Conservation (phyloP, 1,140 invertebrate species). For the Muscidifurax raptorellus region DNA sequence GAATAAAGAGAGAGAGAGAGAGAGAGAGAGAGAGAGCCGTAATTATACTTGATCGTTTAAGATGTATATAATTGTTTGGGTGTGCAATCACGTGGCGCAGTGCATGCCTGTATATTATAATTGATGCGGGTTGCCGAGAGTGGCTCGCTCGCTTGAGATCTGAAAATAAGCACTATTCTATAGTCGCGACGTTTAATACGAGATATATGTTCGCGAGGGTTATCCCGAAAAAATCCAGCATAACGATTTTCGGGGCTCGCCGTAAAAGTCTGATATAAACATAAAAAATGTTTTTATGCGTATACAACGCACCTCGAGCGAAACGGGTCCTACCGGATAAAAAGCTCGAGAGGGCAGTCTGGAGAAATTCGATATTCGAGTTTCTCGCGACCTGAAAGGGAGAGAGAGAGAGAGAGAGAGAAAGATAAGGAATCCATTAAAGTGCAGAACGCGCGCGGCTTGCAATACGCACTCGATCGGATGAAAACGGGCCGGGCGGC, state of each 20-base stretch:
- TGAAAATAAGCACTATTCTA: too few species aligned
- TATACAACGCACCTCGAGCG: neutral
- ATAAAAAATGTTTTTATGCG: constrained; percentile 2
- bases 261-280: neutral
- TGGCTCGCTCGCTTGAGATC: neutral
- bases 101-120: neutral
- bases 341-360: constrained; percentile 44
- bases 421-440: constrained; percentile 26
- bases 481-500: neutral
- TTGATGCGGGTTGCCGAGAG: too few species aligned
- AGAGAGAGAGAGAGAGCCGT: neutral
- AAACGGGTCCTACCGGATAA: constrained; percentile 53
- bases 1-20: too few species aligned
- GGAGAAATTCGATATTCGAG: constrained; percentile 52
- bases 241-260: too few species aligned
- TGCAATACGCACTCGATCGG: neutral
- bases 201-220: too few species aligned
- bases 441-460: neutral
- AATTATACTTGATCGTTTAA: neutral
- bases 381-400: neutral
- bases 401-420: neutral
- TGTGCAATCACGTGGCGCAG: neutral
- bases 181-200: too few species aligned
- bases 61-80: neutral
- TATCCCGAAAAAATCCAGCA: too few species aligned